Percentiles rank a stretch among this genome's conserved stretches.
These are phyloP conservation scores for Hirtodrosophila confusa DNA, from an alignment of 2,888 invertebrate genomes.

Conservation along the genomic window DNA sequence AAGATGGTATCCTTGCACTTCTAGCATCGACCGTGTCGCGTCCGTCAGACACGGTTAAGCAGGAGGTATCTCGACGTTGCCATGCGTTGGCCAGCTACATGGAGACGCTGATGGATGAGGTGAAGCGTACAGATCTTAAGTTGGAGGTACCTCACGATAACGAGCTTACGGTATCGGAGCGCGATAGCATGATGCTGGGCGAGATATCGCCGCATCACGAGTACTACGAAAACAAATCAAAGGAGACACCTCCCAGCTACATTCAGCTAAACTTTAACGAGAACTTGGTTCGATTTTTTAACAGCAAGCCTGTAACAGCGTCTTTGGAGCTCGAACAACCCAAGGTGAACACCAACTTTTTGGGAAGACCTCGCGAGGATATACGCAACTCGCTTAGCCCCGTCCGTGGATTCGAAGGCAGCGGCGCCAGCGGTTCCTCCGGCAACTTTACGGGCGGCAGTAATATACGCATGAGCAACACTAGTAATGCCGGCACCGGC, in stretches of 20 bases:
- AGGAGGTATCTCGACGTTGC: constrained; percentile 88
- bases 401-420: constrained; percentile 84
- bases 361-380: constrained; percentile 76
- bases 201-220: constrained; percentile 94
- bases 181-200: constrained; percentile 92
- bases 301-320: constrained; percentile 88
- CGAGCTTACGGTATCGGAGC: constrained; percentile 86
- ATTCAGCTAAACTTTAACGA: constrained; percentile 94
- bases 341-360: constrained; percentile 83
- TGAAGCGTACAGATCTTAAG: constrained; percentile 86
- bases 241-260: constrained; percentile 92
- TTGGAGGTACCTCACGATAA: constrained; percentile 87
- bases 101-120: constrained; percentile 90
- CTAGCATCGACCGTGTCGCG: constrained; percentile 87
- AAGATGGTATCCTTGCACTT: constrained; percentile 88
- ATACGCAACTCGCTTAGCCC: constrained; percentile 77
- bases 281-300: constrained; percentile 89
- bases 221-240: constrained; percentile 91
- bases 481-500: constrained; percentile 84
- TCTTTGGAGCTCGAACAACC: constrained; percentile 85
- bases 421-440: constrained; percentile 87
- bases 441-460: constrained; percentile 87
- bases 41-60: constrained; percentile 87
- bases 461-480: constrained; percentile 86
- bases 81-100: constrained; percentile 90